These are phyloP conservation scores for Drosophila nr. perissopoda DNA, from an alignment of 2,888 invertebrate genomes.

Conservation along the genomic window DNA sequence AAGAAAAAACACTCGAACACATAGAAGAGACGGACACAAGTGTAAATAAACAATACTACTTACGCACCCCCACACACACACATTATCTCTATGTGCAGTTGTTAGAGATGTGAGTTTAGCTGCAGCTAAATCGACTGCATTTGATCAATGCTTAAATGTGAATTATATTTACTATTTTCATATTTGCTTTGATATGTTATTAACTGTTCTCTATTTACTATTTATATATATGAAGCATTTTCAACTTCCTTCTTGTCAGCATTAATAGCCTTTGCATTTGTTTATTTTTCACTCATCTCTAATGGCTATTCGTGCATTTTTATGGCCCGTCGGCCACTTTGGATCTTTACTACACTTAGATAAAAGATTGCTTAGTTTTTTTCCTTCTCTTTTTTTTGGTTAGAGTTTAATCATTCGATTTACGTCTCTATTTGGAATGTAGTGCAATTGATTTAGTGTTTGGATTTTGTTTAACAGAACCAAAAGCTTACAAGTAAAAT, in stretches of 20 bases:
- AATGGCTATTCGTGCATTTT: conserved; percentile 24
- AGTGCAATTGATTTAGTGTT: conserved; percentile 61
- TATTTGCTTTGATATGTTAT: neutral
- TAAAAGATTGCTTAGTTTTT: conserved; percentile 10
- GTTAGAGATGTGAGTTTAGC: conserved; percentile 33
- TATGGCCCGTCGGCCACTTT: conserved; percentile 37
- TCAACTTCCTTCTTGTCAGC: neutral
- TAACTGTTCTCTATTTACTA: neutral
- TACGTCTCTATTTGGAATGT: conserved; percentile 64
- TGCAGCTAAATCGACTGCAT: conserved; percentile 1
- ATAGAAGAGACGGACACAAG: conserved; percentile 40
- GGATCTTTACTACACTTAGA: conserved; percentile 40
- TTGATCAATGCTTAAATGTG: too few relatives aligned
- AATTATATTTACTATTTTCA: neutral
- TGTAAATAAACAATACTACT: conserved; percentile 67
- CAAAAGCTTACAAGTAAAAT: conserved; percentile 13
- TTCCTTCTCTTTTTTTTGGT: conserved; percentile 17
- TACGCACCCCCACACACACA: conserved; percentile 26
- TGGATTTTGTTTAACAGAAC: conserved; percentile 42
- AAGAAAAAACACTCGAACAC: conserved; percentile 51
- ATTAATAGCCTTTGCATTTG: neutral
- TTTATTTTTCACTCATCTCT: conserved; percentile 20
- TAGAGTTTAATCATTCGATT: conserved; percentile 47
- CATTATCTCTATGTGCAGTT: conserved; percentile 27
- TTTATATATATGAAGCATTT: neutral